Evolutionary conservation across 1,140 invertebrate genomes (phyloP).

Genomic region (Teleogryllus occipitalis): DNA sequence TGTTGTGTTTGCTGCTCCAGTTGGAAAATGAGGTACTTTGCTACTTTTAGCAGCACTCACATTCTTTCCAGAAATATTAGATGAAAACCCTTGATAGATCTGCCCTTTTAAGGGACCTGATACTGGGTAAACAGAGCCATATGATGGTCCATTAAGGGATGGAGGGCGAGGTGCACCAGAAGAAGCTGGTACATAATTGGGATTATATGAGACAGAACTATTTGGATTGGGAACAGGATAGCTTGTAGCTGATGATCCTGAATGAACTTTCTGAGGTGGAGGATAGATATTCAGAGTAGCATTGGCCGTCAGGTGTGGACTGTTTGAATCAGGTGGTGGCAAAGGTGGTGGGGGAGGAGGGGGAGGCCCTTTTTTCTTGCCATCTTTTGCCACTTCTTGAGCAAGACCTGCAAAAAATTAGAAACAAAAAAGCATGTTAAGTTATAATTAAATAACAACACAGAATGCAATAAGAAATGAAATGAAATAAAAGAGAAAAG

Average conservation of each 20-base stretch:
- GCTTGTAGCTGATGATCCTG: background rate
- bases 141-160: background rate
- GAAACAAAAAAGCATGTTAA: background rate
- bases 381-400: conserved; percentile 35
- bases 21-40: background rate
- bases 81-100: background rate
- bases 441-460: background rate
- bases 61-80: background rate
- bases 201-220: background rate
- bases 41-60: background rate
- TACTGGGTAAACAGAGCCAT: background rate
- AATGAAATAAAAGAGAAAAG: too few relatives aligned
- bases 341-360: conserved; percentile 23
- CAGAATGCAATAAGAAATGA: too few relatives aligned
- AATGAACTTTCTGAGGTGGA: background rate
- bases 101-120: background rate
- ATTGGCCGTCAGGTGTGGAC: background rate
- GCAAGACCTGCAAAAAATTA: conserved; percentile 32
- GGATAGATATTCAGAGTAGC: background rate
- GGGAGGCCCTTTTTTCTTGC: conserved; percentile 28
- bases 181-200: background rate
- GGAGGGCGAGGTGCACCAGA: background rate
- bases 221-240: background rate
- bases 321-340: conserved; percentile 19
- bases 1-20: conserved; percentile 23